Evolutionary conservation across 92 coral and sea anemone species (phyloP).

Genomic region (Parazoanthus darwini): DNA sequence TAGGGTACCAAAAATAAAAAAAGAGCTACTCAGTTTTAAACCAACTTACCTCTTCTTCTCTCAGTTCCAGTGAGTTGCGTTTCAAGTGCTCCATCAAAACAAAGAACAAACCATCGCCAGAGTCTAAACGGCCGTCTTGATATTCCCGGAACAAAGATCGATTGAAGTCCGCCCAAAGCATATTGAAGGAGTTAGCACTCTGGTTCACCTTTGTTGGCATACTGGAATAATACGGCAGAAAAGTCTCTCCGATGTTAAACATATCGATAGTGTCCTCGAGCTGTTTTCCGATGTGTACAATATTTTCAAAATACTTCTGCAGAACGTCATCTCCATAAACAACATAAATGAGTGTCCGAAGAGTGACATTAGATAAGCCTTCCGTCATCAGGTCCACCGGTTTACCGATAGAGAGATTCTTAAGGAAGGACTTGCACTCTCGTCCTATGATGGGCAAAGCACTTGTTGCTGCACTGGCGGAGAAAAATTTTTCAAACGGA

Average conservation of each 20-base stretch:
- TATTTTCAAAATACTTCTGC: conserved; percentile 60
- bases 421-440: conserved; percentile 70
- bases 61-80: conserved; percentile 70
- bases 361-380: conserved; percentile 73
- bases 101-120: conserved; percentile 81
- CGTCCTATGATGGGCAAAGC: conserved; percentile 67
- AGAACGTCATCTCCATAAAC: conserved; percentile 88
- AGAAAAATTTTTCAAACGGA: conserved; percentile 91
- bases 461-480: conserved; percentile 57
- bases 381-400: conserved; percentile 71
- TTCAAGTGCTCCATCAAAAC: conserved; percentile 76
- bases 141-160: conserved; percentile 73
- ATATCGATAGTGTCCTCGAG: conserved; percentile 62
- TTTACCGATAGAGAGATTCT: conserved; percentile 50
- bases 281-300: conserved; percentile 58
- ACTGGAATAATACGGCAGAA: conserved; percentile 75
- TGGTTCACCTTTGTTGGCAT: conserved; percentile 74
- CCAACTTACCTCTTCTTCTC: conserved; percentile 76
- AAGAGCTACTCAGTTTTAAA: too few relatives aligned
- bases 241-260: conserved; percentile 69
- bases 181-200: conserved; percentile 61
- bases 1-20: too few relatives aligned
- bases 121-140: conserved; percentile 74
- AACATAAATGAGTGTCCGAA: conserved; percentile 67
- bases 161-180: conserved; percentile 75